A percentile compares a stretch with the other conserved stretches of the same genome.
phyloP scores from a whole-genome alignment of 2,113 vertebrate species.

The Hirundichthys speculiger region DNA sequence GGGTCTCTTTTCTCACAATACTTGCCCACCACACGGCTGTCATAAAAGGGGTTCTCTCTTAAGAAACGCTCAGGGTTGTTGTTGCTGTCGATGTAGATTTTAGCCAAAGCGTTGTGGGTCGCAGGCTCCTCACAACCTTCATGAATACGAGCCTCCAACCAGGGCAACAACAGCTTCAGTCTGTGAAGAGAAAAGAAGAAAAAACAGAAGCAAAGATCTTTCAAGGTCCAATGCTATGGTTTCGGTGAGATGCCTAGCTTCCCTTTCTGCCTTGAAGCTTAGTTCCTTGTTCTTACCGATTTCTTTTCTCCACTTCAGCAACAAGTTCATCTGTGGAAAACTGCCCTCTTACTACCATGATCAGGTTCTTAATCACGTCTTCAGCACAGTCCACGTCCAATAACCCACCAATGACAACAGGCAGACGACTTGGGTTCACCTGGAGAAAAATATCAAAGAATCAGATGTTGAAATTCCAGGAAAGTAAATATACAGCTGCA shows the following conservation, averaged over 20 bases:
- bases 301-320: slow-evolving; percentile 98
- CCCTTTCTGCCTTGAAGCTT: too few relatives aligned
- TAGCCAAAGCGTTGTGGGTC: slow-evolving; percentile 96
- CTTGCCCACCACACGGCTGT: slow-evolving; percentile 97
- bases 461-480: too few relatives aligned
- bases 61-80: slow-evolving; percentile 98
- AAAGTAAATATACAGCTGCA: too few relatives aligned
- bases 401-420: slow-evolving; percentile 95
- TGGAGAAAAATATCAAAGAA: too few relatives aligned
- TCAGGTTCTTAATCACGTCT: slow-evolving; percentile 98
- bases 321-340: slow-evolving; percentile 99
- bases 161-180: slow-evolving; percentile 94
- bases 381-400: slow-evolving; percentile 98
- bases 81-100: slow-evolving; percentile 99
- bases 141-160: slow-evolving; percentile 97
- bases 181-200: slow-evolving; percentile 67
- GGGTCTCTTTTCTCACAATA: slow-evolving; percentile 99
- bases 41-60: slow-evolving; percentile 95
- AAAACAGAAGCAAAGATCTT: neutral
- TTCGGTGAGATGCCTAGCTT: too few relatives aligned
- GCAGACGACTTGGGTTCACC: slow-evolving; percentile 98
- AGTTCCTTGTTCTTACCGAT: slow-evolving; percentile 81
- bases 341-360: slow-evolving; percentile 96
- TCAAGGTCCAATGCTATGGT: neutral
- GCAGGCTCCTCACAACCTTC: slow-evolving; percentile 98